Percentiles rank a stretch among this genome's conserved stretches.
Evolutionary conservation across 2,888 invertebrate species (phyloP).

Genomic region (Heliconius ismenius): DNA sequence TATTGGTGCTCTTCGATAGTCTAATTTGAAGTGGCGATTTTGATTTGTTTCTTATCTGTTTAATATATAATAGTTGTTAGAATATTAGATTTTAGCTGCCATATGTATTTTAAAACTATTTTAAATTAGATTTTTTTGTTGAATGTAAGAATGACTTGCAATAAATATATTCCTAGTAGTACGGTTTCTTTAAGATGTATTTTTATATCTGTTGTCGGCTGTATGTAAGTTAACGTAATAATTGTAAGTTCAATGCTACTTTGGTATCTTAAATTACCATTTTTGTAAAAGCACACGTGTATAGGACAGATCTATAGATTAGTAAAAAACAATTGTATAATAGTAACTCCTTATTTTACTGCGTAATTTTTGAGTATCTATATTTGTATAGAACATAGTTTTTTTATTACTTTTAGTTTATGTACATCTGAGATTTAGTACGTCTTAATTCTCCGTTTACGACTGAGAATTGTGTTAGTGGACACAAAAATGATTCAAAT

Average conservation of each 20-base stretch:
- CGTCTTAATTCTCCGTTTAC: no score
- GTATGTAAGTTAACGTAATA: neutral
- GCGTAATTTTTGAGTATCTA: no score
- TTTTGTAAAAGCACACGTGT: no score
- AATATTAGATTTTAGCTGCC: neutral
- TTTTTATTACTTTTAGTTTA: no score
- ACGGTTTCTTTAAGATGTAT: neutral
- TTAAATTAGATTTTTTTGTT: neutral
- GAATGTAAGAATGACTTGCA: neutral
- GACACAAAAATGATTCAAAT: no score
- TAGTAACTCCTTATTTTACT: no score
- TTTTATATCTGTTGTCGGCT: neutral
- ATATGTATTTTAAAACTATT: neutral
- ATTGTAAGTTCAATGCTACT: neutral
- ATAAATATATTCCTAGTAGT: neutral
- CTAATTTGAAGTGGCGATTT: conserved; percentile 61
- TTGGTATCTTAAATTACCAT: neutral
- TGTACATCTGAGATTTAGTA: no score
- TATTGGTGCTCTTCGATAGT: conserved; percentile 66
- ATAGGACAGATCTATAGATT: no score
- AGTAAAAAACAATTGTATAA: no score
- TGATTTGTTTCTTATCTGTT: conserved; percentile 36
- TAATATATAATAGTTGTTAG: neutral
- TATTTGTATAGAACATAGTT: no score
- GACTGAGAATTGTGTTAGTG: no score